Evolutionary conservation across 1,140 invertebrate species (phyloP).

Genomic region (Papilio helenus): DNA sequence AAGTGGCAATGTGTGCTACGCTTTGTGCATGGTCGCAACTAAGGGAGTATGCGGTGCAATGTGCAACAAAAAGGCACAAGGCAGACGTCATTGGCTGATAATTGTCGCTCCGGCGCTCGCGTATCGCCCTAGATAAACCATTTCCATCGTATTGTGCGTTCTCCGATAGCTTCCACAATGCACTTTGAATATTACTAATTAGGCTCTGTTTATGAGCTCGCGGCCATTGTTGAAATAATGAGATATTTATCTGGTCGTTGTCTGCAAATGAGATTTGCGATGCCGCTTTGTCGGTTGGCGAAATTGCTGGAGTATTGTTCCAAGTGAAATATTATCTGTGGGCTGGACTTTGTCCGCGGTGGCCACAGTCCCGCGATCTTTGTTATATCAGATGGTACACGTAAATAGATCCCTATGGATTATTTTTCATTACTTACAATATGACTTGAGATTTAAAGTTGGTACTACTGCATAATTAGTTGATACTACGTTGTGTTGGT

Average conservation of each 20-base stretch:
- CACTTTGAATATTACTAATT: slow-evolving; percentile 82
- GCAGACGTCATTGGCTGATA: slow-evolving; percentile 71
- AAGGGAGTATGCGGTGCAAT: slow-evolving; percentile 34
- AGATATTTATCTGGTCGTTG: slow-evolving; percentile 79
- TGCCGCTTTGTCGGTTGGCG: slow-evolving; percentile 75
- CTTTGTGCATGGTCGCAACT: not conserved
- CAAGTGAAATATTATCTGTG: slow-evolving; percentile 73
- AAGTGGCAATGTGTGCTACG: slow-evolving; percentile 39
- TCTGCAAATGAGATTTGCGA: slow-evolving; percentile 81
- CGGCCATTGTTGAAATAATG: slow-evolving; percentile 80
- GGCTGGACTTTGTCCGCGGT: slow-evolving; percentile 50
- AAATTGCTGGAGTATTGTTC: slow-evolving; percentile 75
- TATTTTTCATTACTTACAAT: slow-evolving; percentile 18
- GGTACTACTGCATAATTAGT: not conserved
- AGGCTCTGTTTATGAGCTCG: slow-evolving; percentile 77
- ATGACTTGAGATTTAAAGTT: slow-evolving; percentile 1
- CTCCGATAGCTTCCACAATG: slow-evolving; percentile 74
- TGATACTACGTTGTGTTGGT: not conserved
- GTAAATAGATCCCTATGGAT: slow-evolving; percentile 22
- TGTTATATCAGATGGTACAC: slow-evolving; percentile 51
- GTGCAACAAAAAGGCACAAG: slow-evolving; percentile 50
- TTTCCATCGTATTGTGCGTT: slow-evolving; percentile 77
- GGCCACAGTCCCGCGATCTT: slow-evolving; percentile 46
- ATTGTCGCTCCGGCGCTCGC: slow-evolving; percentile 72
- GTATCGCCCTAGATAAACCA: slow-evolving; percentile 80